Conservation (phyloP, 1,140 invertebrate species). For the Glomeris maerens region DNA sequence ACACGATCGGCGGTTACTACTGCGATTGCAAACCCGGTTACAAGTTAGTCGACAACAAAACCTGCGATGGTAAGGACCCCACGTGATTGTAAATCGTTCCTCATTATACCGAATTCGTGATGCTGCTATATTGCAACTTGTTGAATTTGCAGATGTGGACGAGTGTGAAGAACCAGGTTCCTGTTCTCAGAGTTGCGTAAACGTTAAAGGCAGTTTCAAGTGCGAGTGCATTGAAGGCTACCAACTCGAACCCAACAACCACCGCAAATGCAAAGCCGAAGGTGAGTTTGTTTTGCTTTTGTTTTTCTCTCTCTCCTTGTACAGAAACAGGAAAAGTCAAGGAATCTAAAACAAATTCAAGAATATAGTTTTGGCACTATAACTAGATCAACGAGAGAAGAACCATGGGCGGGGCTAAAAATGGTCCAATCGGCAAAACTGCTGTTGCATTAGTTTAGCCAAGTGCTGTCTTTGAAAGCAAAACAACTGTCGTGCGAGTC, state of each 20-base stretch:
- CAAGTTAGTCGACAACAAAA: slow-evolving; percentile 47
- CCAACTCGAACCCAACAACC: slow-evolving; percentile 61
- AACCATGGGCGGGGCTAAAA: no score
- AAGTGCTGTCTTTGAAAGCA: no score
- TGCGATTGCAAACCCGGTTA: slow-evolving; percentile 64
- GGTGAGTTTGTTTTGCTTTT: no score
- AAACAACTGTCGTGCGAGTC: no score
- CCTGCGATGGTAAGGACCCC: slow-evolving; percentile 52
- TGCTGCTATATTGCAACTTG: background rate
- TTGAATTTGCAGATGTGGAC: slow-evolving; percentile 58
- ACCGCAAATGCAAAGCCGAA: slow-evolving; percentile 57
- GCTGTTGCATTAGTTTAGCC: no score
- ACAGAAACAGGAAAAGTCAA: no score
- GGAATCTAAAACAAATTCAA: no score
- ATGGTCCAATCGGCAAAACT: no score
- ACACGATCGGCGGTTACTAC: slow-evolving; percentile 56
- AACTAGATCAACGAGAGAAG: no score
- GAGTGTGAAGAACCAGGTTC: slow-evolving; percentile 75
- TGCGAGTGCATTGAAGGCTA: slow-evolving; percentile 83
- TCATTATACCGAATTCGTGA: no score
- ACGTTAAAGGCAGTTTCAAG: slow-evolving; percentile 80
- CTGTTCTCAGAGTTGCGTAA: slow-evolving; percentile 85
- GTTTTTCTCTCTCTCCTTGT: no score
- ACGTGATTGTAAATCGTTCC: background rate
- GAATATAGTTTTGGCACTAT: no score